A percentile compares a stretch with the other conserved stretches of the same genome.
Evolutionary conservation across 1,140 invertebrate genomes (phyloP).

Genomic region (Stenopsyche tienmushanensis): DNA sequence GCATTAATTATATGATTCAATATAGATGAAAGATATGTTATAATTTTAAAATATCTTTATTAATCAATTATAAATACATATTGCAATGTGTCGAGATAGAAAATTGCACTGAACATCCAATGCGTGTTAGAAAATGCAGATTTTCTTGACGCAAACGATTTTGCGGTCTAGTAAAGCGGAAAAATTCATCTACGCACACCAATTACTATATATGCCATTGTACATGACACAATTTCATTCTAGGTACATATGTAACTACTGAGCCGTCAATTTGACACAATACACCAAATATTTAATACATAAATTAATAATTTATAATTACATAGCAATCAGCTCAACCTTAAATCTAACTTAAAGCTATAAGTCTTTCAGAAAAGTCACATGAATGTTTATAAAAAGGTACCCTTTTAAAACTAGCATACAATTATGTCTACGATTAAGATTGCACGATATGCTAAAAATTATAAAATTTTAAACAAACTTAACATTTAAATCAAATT

Average conservation of each 20-base stretch:
- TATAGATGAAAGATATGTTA: too few species aligned
- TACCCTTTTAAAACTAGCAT: slow-evolving; percentile 32
- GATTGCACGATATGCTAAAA: background rate
- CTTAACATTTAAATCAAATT: slow-evolving; percentile 8
- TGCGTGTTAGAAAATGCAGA: background rate
- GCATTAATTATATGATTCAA: too few species aligned
- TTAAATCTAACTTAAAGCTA: too few species aligned
- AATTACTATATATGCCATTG: slow-evolving; percentile 24
- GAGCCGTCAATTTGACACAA: slow-evolving; percentile 16
- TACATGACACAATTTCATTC: slow-evolving; percentile 12
- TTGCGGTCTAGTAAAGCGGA: slow-evolving; percentile 25
- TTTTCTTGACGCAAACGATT: slow-evolving; percentile 2
- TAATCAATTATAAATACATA: too few species aligned
- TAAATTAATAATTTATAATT: slow-evolving; percentile 13
- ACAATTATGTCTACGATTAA: background rate
- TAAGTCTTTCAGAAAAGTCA: slow-evolving; percentile 24
- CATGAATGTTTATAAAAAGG: slow-evolving; percentile 37
- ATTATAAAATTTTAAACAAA: too few species aligned
- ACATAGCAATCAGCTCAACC: slow-evolving; percentile 2
- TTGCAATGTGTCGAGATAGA: too few species aligned
- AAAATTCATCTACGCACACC: slow-evolving; percentile 24
- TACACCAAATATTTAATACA: slow-evolving; percentile 18
- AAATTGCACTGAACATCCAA: background rate
- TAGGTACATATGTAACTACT: slow-evolving; percentile 35
- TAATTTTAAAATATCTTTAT: too few species aligned